Conservation (phyloP, 2,888 invertebrate genomes). For the Acanthosepion pharaonis region DNA sequence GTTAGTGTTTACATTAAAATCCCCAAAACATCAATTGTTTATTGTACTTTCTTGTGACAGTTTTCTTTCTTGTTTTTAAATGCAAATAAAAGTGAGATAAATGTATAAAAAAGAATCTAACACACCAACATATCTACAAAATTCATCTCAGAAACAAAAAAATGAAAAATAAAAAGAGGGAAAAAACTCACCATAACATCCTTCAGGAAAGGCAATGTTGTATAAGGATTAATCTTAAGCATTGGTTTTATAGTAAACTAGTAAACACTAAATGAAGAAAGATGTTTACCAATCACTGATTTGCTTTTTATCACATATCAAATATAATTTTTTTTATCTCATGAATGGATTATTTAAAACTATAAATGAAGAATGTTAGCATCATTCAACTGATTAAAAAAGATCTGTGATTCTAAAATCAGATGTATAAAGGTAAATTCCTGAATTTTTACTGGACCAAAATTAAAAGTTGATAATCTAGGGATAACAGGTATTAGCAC, state of each 20-base stretch:
- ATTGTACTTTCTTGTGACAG: no score
- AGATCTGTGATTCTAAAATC: not conserved
- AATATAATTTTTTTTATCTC: not conserved
- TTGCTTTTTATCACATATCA: not conserved
- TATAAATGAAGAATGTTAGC: not conserved
- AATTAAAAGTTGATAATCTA: not conserved
- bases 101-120: no score
- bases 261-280: not conserved
- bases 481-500: not conserved
- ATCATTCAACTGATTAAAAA: not conserved
- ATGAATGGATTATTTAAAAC: not conserved
- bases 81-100: no score
- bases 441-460: not conserved
- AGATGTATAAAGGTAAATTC: not conserved
- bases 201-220: not conserved
- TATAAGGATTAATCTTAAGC: not conserved
- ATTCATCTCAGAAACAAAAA: not conserved
- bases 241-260: not conserved
- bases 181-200: not conserved
- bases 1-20: no score
- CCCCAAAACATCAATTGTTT: no score
- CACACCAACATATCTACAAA: no score
- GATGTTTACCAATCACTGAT: not conserved
- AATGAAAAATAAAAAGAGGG: not conserved
- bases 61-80: no score